Evolutionary conservation across 2,113 vertebrate species (phyloP).

Genomic region (Pleuronectes platessa): DNA sequence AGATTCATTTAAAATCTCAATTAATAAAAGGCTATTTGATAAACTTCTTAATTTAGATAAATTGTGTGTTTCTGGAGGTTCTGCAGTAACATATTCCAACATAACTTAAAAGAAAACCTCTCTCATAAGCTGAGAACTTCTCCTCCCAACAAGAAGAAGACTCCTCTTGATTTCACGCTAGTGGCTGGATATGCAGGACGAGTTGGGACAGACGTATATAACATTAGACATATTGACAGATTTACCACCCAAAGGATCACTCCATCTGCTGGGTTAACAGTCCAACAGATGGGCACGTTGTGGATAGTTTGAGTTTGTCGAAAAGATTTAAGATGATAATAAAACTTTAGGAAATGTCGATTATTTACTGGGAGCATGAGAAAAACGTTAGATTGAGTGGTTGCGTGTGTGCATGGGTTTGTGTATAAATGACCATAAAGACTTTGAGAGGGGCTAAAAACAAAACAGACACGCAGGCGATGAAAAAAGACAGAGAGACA

Average conservation of each 20-base stretch:
- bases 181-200: constrained; percentile 54
- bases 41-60: background rate
- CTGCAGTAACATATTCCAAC: background rate
- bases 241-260: constrained; percentile 57
- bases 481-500: constrained; percentile 11
- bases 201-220: constrained; percentile 46
- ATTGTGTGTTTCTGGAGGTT: background rate
- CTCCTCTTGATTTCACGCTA: constrained; percentile 64
- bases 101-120: background rate
- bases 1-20: background rate
- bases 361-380: too few relatives aligned
- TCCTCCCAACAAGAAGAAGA: constrained; percentile 31
- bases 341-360: background rate
- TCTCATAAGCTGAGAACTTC: background rate
- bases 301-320: constrained; percentile 33
- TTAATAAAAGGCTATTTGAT: background rate
- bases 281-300: constrained; percentile 47
- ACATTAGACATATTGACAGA: constrained; percentile 55
- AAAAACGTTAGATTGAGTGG: background rate
- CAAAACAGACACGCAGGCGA: constrained; percentile 2
- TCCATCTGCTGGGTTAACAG: constrained; percentile 33
- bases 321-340: background rate
- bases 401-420: background rate
- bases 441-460: background rate
- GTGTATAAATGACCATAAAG: background rate